Evolutionary conservation across 2,113 vertebrate species (phyloP).

Genomic region (Neotoma lepida): DNA sequence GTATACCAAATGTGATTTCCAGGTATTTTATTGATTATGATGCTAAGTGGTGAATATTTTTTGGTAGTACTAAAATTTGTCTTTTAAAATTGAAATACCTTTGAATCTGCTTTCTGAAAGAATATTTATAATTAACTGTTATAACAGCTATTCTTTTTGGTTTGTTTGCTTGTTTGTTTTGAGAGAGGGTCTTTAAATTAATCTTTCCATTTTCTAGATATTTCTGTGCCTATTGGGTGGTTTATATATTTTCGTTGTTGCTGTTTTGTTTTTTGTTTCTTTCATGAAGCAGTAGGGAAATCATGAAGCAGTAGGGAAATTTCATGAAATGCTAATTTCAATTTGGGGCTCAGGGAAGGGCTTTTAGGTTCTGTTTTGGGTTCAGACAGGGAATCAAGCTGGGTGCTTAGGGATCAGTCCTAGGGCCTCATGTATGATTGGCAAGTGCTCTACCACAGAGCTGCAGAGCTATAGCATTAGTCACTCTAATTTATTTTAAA

Average conservation of each 20-base stretch:
- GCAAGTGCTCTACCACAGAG: background rate
- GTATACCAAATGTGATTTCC: conserved; percentile 45
- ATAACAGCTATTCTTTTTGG: background rate
- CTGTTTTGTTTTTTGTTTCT: background rate
- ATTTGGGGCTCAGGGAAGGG: background rate
- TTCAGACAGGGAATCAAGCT: background rate
- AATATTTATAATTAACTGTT: conserved; percentile 37
- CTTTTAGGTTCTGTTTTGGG: background rate
- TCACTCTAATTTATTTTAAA: background rate
- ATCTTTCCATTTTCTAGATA: conserved; percentile 59
- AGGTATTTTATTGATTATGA: conserved; percentile 46
- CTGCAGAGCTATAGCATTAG: too few species aligned
- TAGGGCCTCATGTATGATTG: background rate
- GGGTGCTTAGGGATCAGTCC: background rate
- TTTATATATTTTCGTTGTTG: conserved; percentile 4
- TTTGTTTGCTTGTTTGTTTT: background rate
- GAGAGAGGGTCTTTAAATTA: background rate
- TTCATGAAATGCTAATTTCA: conserved; percentile 55
- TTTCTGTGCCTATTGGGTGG: conserved; percentile 38
- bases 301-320: conserved; percentile 51
- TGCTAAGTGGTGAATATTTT: conserved; percentile 41
- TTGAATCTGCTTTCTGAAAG: conserved; percentile 54
- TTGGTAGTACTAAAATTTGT: conserved; percentile 49
- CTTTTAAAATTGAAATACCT: conserved; percentile 7
- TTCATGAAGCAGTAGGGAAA: conserved; percentile 25